Evolutionary conservation across 2,797 vertebrate genomes (phyloP).

Genomic region (Erithacus rubecula): DNA sequence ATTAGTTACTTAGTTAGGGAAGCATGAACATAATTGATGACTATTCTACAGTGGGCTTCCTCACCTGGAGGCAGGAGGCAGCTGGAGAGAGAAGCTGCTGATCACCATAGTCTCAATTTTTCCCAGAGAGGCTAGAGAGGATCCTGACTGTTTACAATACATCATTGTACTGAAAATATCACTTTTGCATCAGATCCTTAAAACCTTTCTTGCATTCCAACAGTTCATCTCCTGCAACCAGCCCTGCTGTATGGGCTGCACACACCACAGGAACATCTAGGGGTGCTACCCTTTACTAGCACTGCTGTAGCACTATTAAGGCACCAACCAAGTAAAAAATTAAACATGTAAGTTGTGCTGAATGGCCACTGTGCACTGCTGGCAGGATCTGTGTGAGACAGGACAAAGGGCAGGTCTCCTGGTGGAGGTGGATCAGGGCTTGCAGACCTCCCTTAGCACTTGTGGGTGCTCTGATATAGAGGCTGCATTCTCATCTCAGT

Average conservation of each 20-base stretch:
- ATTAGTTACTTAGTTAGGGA: neutral
- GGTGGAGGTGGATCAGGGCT: neutral
- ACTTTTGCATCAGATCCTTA: neutral
- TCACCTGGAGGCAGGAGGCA: neutral
- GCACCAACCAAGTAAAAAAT: neutral
- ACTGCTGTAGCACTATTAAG: neutral
- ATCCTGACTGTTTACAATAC: neutral
- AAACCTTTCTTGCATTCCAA: neutral
- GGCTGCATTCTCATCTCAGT: neutral
- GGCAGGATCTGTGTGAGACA: neutral
- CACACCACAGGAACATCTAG: neutral
- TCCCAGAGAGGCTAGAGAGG: neutral
- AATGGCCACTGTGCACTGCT: neutral
- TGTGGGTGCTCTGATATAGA: neutral
- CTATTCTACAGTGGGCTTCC: neutral
- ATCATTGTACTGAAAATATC: neutral
- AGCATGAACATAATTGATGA: neutral
- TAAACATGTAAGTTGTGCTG: neutral
- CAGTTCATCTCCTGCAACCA: neutral
- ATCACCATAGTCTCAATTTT: neutral
- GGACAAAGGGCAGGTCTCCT: neutral
- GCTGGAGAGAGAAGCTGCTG: neutral
- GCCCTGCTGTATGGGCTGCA: rapidly evolving
- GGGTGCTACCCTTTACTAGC: neutral
- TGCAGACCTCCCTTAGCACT: neutral